Conservation (phyloP, 2,888 invertebrate species). For the Drosophila borealis region DNA sequence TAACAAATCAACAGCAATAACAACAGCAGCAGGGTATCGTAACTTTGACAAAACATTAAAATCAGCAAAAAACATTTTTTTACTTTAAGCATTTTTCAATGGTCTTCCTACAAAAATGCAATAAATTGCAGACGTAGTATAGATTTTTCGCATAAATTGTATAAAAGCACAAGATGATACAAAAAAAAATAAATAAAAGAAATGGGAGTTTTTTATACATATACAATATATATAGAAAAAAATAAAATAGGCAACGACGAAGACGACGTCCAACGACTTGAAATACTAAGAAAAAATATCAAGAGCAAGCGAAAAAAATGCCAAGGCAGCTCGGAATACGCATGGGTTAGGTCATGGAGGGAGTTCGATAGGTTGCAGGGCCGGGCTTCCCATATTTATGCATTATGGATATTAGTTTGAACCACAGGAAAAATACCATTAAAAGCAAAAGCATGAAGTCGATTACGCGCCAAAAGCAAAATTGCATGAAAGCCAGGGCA, state of each 20-base stretch:
- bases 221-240: constrained; percentile 40
- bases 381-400: constrained; percentile 73
- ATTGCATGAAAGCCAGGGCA: constrained; percentile 60
- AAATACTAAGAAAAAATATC: constrained; percentile 53
- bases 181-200: constrained; percentile 46
- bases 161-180: constrained; percentile 54
- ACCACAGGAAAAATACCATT: constrained; percentile 82
- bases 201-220: constrained; percentile 46
- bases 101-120: constrained; percentile 70
- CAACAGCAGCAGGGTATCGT: constrained; percentile 32
- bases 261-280: constrained; percentile 52
- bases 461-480: constrained; percentile 80
- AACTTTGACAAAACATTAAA: constrained; percentile 79
- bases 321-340: constrained; percentile 66
- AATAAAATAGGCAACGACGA: constrained; percentile 26
- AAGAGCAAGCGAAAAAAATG: constrained; percentile 68
- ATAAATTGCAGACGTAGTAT: constrained; percentile 80
- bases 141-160: constrained; percentile 80
- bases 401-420: constrained; percentile 82
- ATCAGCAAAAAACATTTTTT: constrained; percentile 61
- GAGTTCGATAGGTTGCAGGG: constrained; percentile 65
- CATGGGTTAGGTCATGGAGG: constrained; percentile 34
- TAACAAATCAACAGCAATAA: constrained; percentile 75
- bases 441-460: constrained; percentile 81
- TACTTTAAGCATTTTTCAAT: constrained; percentile 72